Percentiles rank a stretch among this genome's conserved stretches.
These are phyloP conservation scores for Helarctos malayanus DNA, from an alignment of 2,797 vertebrate genomes.

Conservation along the genomic window DNA sequence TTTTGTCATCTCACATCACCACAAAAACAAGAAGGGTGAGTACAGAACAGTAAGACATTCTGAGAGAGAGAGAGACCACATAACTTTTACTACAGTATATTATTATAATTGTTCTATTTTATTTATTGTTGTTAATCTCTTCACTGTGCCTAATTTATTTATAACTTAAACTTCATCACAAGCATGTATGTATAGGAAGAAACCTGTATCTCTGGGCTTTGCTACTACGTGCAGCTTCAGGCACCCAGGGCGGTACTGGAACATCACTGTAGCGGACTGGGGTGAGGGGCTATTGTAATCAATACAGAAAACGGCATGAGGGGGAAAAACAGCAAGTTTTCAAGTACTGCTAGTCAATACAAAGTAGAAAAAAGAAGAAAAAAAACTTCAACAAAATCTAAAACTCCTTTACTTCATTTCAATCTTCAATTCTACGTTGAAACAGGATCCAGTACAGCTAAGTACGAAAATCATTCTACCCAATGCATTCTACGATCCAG, in stretches of 20 bases:
- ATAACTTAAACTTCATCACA: not conserved
- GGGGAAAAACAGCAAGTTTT: not conserved
- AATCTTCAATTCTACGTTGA: slow-evolving; percentile 6
- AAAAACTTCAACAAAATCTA: not conserved
- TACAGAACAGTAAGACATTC: not conserved
- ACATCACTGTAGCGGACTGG: not conserved
- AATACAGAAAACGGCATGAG: not conserved
- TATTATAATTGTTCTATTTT: not conserved
- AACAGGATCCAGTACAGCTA: not conserved
- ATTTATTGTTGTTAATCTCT: not conserved
- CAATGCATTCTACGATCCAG: not conserved
- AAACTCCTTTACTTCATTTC: slow-evolving; percentile 29
- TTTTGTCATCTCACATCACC: not conserved
- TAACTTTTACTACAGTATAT: not conserved
- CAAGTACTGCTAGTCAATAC: slow-evolving; percentile 7
- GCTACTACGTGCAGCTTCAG: not conserved
- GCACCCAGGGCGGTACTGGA: not conserved
- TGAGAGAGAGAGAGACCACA: not conserved
- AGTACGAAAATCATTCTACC: not conserved
- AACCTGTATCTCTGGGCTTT: not conserved
- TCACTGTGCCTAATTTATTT: not conserved
- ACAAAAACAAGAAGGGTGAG: not conserved
- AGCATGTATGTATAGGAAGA: not conserved
- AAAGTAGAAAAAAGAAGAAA: not conserved
- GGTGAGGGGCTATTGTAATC: not conserved